These are phyloP conservation scores for Papilio machaon DNA, from an alignment of 1,140 invertebrate species.

Conservation along the genomic window DNA sequence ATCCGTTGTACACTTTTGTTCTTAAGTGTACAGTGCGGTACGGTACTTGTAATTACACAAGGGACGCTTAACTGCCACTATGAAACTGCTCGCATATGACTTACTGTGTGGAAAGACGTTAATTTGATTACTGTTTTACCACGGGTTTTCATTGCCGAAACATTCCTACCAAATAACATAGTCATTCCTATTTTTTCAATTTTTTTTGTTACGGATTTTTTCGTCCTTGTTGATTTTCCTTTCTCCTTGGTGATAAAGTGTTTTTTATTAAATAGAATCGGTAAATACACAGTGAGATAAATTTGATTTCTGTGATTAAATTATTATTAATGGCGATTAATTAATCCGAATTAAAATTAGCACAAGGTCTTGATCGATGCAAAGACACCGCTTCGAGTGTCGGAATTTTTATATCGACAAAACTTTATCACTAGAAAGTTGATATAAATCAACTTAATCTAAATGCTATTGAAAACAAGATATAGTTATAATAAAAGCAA, in stretches of 20 bases:
- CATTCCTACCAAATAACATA: not conserved
- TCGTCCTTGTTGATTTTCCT: too few relatives aligned
- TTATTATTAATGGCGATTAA: not conserved
- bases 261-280: not conserved
- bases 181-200: not conserved
- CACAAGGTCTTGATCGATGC: slow-evolving; percentile 14
- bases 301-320: not conserved
- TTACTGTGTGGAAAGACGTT: not conserved
- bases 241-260: too few relatives aligned
- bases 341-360: slow-evolving; percentile 2
- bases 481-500: not conserved
- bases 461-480: slow-evolving; percentile 14
- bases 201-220: too few relatives aligned
- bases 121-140: not conserved
- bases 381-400: not conserved
- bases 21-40: not conserved
- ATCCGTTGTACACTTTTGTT: slow-evolving; percentile 18
- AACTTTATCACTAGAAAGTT: slow-evolving; percentile 13
- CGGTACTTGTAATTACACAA: slow-evolving; percentile 19
- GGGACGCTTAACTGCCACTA: slow-evolving; percentile 12
- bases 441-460: slow-evolving; percentile 15
- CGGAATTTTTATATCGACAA: not conserved
- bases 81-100: not conserved
- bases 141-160: not conserved
- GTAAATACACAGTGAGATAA: not conserved